These are phyloP conservation scores for Sebastes dallii DNA, from an alignment of 2,797 vertebrate species.

Conservation along the genomic window DNA sequence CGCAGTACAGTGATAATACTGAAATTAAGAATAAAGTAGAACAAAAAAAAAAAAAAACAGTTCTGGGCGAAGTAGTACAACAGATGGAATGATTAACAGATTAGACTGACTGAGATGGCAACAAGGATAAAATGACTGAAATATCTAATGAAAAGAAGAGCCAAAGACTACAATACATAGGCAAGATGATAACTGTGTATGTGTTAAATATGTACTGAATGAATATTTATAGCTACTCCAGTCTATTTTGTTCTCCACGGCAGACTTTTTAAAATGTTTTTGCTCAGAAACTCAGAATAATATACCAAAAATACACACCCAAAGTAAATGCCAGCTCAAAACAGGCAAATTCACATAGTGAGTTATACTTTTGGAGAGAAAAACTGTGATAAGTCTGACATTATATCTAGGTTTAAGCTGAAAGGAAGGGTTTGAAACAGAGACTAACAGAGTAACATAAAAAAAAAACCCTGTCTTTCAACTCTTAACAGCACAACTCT, in stretches of 20 bases:
- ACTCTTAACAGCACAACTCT: not conserved
- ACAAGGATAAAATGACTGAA: slow-evolving; percentile 1
- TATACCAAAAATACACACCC: not conserved
- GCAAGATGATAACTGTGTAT: not conserved
- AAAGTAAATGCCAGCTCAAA: not conserved
- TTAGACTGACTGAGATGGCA: not conserved
- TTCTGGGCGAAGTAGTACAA: not conserved
- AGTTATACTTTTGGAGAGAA: not conserved
- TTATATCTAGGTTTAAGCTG: not conserved
- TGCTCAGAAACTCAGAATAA: not conserved
- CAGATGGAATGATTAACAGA: slow-evolving; percentile 17
- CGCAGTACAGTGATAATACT: not conserved
- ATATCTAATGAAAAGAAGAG: slow-evolving; percentile 11
- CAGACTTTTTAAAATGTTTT: not conserved
- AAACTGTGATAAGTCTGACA: not conserved
- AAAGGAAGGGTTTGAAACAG: slow-evolving; percentile 2
- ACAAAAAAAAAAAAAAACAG: not conserved
- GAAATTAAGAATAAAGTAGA: slow-evolving; percentile 7
- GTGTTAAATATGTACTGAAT: not conserved
- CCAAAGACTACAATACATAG: not conserved
- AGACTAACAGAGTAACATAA: not conserved
- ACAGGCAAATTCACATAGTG: not conserved
- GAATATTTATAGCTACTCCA: not conserved
- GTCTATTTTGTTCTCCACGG: not conserved
- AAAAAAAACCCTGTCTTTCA: not conserved